Conservation (phyloP, 2,888 invertebrate genomes). For the Chymomyza caudatula region DNA sequence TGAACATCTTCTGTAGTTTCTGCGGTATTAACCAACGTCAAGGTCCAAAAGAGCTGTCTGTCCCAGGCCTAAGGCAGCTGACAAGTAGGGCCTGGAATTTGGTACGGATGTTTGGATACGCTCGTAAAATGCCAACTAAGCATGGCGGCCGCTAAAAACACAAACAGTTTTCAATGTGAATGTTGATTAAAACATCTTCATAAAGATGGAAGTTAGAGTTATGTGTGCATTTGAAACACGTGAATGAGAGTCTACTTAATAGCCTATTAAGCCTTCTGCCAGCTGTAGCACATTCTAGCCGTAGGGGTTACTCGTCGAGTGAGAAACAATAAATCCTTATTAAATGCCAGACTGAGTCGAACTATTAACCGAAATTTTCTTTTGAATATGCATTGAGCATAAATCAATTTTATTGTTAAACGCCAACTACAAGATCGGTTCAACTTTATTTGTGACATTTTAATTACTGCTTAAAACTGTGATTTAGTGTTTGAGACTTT, state of each 20-base stretch:
- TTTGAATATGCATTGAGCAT: slow-evolving; percentile 56
- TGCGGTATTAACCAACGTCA: slow-evolving; percentile 47
- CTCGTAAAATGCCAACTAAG: slow-evolving; percentile 68
- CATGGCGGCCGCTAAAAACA: slow-evolving; percentile 51
- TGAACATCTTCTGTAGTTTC: slow-evolving; percentile 71
- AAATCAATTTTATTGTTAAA: slow-evolving; percentile 57
- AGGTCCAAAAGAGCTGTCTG: slow-evolving; percentile 16
- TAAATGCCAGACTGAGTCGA: slow-evolving; percentile 55
- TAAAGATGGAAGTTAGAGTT: neutral
- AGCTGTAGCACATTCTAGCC: slow-evolving; percentile 48
- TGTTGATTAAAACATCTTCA: slow-evolving; percentile 64
- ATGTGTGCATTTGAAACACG: neutral
- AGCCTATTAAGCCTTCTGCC: slow-evolving; percentile 66
- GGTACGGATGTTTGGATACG: slow-evolving; percentile 47
- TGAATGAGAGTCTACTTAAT: slow-evolving; percentile 57
- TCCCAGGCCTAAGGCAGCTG: slow-evolving; percentile 1
- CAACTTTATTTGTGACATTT: slow-evolving; percentile 64
- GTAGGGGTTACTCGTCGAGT: slow-evolving; percentile 49
- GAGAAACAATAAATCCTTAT: slow-evolving; percentile 71
- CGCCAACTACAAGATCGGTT: neutral
- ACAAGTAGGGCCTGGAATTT: slow-evolving; percentile 21
- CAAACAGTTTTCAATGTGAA: slow-evolving; percentile 18
- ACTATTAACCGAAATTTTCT: slow-evolving; percentile 67
- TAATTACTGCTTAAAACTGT: slow-evolving; percentile 59
- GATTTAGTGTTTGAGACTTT: slow-evolving; percentile 42